Percentiles rank a stretch among this genome's conserved stretches.
Conservation (phyloP, 1,140 invertebrate genomes). For the Pseudobourletiella spinata region DNA sequence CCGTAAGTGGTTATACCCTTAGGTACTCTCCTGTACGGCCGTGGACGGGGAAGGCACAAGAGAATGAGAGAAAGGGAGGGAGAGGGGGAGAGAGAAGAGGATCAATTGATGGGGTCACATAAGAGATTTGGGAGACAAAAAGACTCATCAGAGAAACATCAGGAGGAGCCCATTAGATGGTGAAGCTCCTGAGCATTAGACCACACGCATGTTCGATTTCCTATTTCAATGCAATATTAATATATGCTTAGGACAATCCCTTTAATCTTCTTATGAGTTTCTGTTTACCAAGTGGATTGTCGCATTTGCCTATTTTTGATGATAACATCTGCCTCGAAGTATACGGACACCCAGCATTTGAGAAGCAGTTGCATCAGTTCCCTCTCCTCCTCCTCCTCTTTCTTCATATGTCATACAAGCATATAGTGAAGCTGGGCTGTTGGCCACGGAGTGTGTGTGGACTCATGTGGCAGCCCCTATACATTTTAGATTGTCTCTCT, state of each 20-base stretch:
- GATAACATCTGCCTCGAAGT: slow-evolving; percentile 11
- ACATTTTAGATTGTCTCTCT: too few species aligned
- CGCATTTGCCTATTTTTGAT: slow-evolving; percentile 13
- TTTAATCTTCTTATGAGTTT: slow-evolving; percentile 16
- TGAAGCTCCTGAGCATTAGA: slow-evolving; percentile 4
- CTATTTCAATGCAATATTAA: not conserved
- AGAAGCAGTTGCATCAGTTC: too few species aligned
- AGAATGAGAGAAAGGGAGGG: not conserved
- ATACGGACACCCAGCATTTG: too few species aligned
- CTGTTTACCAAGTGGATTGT: slow-evolving; percentile 16
- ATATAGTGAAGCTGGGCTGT: too few species aligned
- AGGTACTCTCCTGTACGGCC: too few species aligned
- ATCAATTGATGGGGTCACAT: not conserved
- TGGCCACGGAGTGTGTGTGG: too few species aligned
- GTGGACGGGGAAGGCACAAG: not conserved
- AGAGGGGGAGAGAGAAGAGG: not conserved
- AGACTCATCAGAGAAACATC: slow-evolving; percentile 7
- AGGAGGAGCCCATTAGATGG: slow-evolving; percentile 5
- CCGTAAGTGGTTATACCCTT: too few species aligned
- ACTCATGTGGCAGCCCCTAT: too few species aligned
- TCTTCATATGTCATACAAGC: too few species aligned
- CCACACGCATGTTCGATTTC: slow-evolving; percentile 10
- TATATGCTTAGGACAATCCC: not conserved
- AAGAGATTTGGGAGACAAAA: slow-evolving; percentile 2
- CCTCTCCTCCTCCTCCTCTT: too few species aligned